Conservation (phyloP, 2,113 vertebrate genomes). For the Muntiacus reevesi region DNA sequence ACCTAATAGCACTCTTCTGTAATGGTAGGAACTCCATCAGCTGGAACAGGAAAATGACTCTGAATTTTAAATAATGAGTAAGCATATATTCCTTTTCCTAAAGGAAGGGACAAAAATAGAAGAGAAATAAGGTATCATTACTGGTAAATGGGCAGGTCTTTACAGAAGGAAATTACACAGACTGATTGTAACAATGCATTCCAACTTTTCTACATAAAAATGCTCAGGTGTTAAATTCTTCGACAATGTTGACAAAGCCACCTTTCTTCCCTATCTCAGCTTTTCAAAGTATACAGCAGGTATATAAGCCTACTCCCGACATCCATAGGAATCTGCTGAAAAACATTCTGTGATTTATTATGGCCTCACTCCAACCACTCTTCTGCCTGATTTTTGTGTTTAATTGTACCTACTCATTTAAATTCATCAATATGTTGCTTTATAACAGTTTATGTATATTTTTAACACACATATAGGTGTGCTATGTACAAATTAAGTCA, state of each 20-base stretch:
- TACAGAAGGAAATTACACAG: conserved; percentile 69
- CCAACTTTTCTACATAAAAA: conserved; percentile 36
- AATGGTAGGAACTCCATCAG: conserved; percentile 43
- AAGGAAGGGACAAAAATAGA: conserved; percentile 77
- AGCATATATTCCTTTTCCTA: conserved; percentile 71
- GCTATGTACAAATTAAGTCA: conserved; percentile 50
- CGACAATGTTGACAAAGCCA: background rate
- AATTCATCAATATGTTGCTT: conserved; percentile 62
- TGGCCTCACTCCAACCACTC: background rate
- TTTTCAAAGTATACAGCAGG: background rate
- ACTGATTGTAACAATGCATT: conserved; percentile 53
- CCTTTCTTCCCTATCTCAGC: background rate
- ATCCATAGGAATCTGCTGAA: background rate
- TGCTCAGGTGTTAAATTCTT: background rate
- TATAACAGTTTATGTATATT: conserved; percentile 56
- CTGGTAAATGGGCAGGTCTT: conserved; percentile 67
- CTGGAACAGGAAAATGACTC: conserved; percentile 67
- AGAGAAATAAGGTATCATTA: conserved; percentile 72
- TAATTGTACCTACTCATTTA: conserved; percentile 37
- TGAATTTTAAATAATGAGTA: conserved; percentile 69
- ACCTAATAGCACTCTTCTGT: background rate
- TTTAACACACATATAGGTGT: conserved; percentile 64
- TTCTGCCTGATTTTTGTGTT: conserved; percentile 12
- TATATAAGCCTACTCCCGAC: background rate
- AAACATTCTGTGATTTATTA: background rate